phyloP scores from a whole-genome alignment of 2,113 vertebrate genomes.

The Mionectes macconnelli region DNA sequence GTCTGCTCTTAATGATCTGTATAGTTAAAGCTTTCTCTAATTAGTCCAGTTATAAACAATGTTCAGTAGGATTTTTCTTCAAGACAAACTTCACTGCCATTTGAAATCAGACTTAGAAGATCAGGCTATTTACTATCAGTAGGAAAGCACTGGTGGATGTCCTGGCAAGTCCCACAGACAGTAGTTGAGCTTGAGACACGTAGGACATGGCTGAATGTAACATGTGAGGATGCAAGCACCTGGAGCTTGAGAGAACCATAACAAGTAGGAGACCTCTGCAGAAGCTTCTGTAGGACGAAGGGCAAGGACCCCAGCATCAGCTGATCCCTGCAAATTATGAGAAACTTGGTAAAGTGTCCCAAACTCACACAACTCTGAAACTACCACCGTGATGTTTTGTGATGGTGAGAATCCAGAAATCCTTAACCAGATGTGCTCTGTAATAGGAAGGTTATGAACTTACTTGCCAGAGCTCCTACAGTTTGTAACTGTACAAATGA shows the following conservation, averaged over 20 bases:
- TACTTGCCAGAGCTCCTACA: background rate
- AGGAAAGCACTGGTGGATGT: background rate
- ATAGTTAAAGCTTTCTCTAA: background rate
- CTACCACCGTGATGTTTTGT: background rate
- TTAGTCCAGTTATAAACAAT: conserved; percentile 20
- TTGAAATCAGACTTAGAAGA: conserved; percentile 32
- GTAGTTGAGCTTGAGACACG: background rate
- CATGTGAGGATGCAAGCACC: background rate
- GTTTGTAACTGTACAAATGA: background rate
- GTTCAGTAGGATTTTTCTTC: background rate
- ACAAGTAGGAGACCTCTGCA: background rate
- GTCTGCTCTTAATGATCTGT: background rate
- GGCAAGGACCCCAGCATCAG: background rate
- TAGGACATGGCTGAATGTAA: background rate
- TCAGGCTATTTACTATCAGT: background rate
- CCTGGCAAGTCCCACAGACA: background rate
- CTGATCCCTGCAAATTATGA: background rate
- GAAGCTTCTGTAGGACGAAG: background rate
- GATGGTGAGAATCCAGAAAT: background rate
- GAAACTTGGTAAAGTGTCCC: background rate
- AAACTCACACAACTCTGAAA: background rate
- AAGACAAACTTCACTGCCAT: conserved; percentile 17
- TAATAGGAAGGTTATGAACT: background rate
- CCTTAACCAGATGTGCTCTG: background rate
- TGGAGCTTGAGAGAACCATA: background rate